A percentile compares a stretch with the other conserved stretches of the same genome.
phyloP scores from a whole-genome alignment of 2,797 vertebrate genomes.

The Crax fasciolata region DNA sequence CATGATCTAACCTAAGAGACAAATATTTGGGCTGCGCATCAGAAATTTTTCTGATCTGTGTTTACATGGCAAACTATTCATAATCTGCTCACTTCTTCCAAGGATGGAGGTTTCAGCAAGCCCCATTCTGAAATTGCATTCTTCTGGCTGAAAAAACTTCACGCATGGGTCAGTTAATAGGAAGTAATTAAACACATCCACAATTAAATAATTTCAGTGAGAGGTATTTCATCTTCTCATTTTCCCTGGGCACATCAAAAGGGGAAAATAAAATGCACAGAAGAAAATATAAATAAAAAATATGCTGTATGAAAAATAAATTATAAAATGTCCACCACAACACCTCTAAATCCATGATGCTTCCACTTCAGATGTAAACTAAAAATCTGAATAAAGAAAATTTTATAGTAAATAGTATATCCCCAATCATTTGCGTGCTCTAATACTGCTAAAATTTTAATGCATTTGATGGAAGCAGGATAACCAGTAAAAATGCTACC shows the following conservation, averaged over 20 bases:
- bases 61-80: not conserved
- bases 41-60: conserved; percentile 30
- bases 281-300: conserved; percentile 8
- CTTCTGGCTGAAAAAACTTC: conserved; percentile 22
- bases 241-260: conserved; percentile 25
- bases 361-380: not conserved
- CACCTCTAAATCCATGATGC: not conserved
- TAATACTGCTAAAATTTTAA: not conserved
- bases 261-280: not conserved
- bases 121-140: conserved; percentile 15
- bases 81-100: not conserved
- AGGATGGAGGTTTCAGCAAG: conserved; percentile 5
- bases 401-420: not conserved
- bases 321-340: not conserved
- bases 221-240: conserved; percentile 33
- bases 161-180: conserved; percentile 14
- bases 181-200: conserved; percentile 55
- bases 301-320: not conserved
- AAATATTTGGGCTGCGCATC: conserved; percentile 42
- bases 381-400: not conserved
- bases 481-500: conserved; percentile 23
- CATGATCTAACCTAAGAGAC: conserved; percentile 3
- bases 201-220: conserved; percentile 15
- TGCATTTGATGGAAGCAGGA: conserved; percentile 11
- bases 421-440: not conserved